Conservation (phyloP, 2,888 invertebrate genomes). For the Polylopha cassiicola region DNA sequence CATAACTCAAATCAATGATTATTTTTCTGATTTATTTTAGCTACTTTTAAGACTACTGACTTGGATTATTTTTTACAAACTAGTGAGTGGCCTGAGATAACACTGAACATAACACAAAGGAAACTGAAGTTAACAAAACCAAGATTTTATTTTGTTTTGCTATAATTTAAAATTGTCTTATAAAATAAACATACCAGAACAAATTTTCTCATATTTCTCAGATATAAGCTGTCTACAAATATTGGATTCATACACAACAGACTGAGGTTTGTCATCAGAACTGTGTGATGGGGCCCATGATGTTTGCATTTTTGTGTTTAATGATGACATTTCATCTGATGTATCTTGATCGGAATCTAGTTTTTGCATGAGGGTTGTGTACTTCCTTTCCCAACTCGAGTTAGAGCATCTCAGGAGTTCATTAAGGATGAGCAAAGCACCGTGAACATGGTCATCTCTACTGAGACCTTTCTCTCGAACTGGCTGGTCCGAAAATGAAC, state of each 20-base stretch:
- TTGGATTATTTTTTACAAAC: no score
- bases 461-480: conserved; percentile 80
- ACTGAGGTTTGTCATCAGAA: conserved; percentile 53
- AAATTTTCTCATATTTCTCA: conserved; percentile 90
- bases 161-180: conserved; percentile 1
- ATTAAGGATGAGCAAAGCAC: conserved; percentile 93
- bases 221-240: conserved; percentile 89
- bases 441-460: conserved; percentile 94
- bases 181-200: conserved; percentile 68
- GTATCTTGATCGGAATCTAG: conserved; percentile 66
- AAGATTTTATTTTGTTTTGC: not conserved
- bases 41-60: no score
- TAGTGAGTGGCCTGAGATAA: no score
- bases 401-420: conserved; percentile 95
- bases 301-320: conserved; percentile 67
- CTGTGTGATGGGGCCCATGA: conserved; percentile 49
- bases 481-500: conserved; percentile 82
- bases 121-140: not conserved
- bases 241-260: conserved; percentile 83
- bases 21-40: no score
- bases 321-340: conserved; percentile 70
- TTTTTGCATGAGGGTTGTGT: conserved; percentile 83
- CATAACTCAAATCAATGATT: no score
- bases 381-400: conserved; percentile 89
- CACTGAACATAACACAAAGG: no score